Evolutionary conservation across 2,797 vertebrate species (phyloP).

Genomic region (Helicolenus hilgendorfi): DNA sequence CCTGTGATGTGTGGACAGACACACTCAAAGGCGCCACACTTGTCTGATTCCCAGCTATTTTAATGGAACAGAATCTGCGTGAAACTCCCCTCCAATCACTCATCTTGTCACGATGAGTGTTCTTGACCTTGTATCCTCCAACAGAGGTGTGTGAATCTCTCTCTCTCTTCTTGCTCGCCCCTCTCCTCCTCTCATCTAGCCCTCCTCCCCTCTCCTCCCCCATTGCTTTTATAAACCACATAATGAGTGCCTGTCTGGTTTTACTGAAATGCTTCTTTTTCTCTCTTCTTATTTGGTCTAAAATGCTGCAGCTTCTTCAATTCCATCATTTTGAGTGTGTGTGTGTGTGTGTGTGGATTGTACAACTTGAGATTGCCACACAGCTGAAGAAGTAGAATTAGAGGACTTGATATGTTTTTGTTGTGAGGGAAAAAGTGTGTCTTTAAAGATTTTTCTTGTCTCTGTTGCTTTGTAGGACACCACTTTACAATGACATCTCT

Average conservation of each 20-base stretch:
- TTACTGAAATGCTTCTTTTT: slow-evolving; percentile 15
- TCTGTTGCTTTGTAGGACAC: neutral
- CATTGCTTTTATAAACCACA: slow-evolving; percentile 41
- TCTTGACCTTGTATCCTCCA: slow-evolving; percentile 61
- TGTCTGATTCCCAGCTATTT: slow-evolving; percentile 35
- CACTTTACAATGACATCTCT: neutral
- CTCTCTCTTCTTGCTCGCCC: neutral
- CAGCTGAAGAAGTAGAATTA: neutral
- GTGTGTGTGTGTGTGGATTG: neutral
- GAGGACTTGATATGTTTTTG: neutral
- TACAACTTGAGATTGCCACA: neutral
- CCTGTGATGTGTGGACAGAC: slow-evolving; percentile 15
- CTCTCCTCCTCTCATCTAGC: neutral
- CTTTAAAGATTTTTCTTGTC: neutral
- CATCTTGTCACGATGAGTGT: slow-evolving; percentile 56
- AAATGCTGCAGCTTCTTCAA: slow-evolving; percentile 2
- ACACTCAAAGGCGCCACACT: slow-evolving; percentile 9
- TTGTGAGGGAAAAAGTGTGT: neutral
- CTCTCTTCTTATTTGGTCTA: neutral
- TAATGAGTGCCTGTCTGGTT: slow-evolving; percentile 43
- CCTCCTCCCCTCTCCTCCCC: neutral
- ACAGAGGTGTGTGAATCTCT: slow-evolving; percentile 23
- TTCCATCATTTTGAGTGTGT: neutral
- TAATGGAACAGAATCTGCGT: slow-evolving; percentile 47
- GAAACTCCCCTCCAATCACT: slow-evolving; percentile 55